A percentile compares a stretch with the other conserved stretches of the same genome.
Conservation (phyloP, 2,888 invertebrate species). For the Tromatobia lineatoria region DNA sequence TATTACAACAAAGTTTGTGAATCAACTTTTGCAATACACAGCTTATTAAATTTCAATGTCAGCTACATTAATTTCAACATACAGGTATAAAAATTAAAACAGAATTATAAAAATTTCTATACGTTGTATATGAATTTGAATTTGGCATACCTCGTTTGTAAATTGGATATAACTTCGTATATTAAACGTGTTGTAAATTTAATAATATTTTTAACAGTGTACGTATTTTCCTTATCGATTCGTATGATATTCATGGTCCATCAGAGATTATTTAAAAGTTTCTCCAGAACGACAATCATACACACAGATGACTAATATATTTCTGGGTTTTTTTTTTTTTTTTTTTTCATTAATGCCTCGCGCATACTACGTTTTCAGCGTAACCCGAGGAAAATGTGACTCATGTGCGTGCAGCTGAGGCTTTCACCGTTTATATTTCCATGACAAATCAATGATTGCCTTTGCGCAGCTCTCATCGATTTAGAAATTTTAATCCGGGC, state of each 20-base stretch:
- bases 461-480: constrained; percentile 28
- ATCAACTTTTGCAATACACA: too few species aligned
- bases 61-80: too few species aligned
- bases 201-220: too few species aligned
- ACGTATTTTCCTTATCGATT: background rate
- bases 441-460: constrained; percentile 58
- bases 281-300: background rate
- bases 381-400: constrained; percentile 52
- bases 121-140: too few species aligned
- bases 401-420: constrained; percentile 34
- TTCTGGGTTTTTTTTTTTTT: constrained; percentile 43
- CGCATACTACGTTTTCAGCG: constrained; percentile 23
- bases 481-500: constrained; percentile 46
- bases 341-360: too few species aligned
- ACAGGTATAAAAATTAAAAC: too few species aligned
- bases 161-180: too few species aligned
- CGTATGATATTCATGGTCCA: background rate
- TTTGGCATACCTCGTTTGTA: too few species aligned
- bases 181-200: too few species aligned
- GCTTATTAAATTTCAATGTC: too few species aligned
- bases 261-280: background rate
- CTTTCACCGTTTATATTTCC: constrained; percentile 53
- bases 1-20: too few species aligned
- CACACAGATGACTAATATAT: constrained; percentile 50
- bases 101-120: too few species aligned